phyloP scores from a whole-genome alignment of 1,140 invertebrate genomes.

The Saccostrea cuccullata region DNA sequence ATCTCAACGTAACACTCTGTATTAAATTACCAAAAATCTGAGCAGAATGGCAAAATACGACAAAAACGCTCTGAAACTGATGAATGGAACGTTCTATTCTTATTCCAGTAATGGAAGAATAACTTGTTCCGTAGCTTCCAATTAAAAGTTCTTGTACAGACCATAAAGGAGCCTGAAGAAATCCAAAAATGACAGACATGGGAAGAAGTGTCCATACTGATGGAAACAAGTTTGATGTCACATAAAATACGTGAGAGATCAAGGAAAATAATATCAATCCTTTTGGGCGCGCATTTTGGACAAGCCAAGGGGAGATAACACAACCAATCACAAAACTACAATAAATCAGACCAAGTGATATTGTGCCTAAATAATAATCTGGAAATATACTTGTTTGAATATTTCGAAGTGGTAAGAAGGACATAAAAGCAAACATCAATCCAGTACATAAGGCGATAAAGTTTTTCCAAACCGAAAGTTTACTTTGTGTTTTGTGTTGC shows the following conservation, averaged over 20 bases:
- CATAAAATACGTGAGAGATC: conserved; percentile 63
- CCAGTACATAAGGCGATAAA: conserved; percentile 63
- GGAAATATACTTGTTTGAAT: conserved; percentile 64
- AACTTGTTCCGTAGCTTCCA: conserved; percentile 64
- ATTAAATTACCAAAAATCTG: conserved; percentile 65
- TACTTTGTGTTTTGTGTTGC: conserved; percentile 47
- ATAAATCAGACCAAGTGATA: conserved; percentile 60
- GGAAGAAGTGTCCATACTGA: conserved; percentile 62
- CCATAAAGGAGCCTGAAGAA: conserved; percentile 64
- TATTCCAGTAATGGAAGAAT: conserved; percentile 59
- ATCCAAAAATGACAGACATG: conserved; percentile 60
- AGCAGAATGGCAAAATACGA: conserved; percentile 64
- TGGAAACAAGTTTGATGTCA: conserved; percentile 62
- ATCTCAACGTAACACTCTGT: conserved; percentile 56
- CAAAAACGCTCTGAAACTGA: conserved; percentile 65
- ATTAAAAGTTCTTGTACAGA: conserved; percentile 64
- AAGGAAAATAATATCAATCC: conserved; percentile 62
- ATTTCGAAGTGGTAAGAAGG: conserved; percentile 64
- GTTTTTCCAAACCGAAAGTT: conserved; percentile 63
- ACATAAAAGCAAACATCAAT: conserved; percentile 66
- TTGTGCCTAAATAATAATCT: conserved; percentile 55
- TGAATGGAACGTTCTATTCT: conserved; percentile 62
- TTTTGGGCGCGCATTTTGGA: conserved; percentile 64
- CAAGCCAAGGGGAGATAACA: conserved; percentile 59
- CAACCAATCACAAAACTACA: conserved; percentile 62